Conservation (phyloP, 1,140 invertebrate genomes). For the Lordiphosa stackelbergi region DNA sequence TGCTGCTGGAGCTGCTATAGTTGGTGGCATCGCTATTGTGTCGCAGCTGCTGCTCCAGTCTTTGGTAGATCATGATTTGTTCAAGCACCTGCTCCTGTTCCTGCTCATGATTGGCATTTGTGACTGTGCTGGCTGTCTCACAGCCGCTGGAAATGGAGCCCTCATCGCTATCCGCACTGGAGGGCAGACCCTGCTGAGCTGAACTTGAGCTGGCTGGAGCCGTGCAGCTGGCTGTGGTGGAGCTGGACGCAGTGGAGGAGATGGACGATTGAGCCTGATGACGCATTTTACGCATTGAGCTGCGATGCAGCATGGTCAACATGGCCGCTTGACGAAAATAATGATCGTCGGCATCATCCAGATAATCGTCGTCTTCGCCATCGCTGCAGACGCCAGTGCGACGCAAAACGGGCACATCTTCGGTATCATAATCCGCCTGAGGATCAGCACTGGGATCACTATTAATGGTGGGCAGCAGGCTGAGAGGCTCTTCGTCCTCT, state of each 20-base stretch:
- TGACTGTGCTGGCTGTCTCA: slow-evolving; percentile 85
- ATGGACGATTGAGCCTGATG: slow-evolving; percentile 75
- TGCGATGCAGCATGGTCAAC: slow-evolving; percentile 72
- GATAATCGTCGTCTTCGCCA: slow-evolving; percentile 70
- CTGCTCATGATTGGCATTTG: slow-evolving; percentile 63
- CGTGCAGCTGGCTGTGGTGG: slow-evolving; percentile 68
- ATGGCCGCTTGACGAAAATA: slow-evolving; percentile 74
- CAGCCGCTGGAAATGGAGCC: slow-evolving; percentile 88
- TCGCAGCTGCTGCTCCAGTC: slow-evolving; percentile 68
- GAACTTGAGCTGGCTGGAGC: slow-evolving; percentile 42
- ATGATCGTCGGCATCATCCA: slow-evolving; percentile 65
- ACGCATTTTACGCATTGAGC: slow-evolving; percentile 72
- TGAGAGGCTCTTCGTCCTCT: slow-evolving; percentile 57
- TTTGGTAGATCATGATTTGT: slow-evolving; percentile 73
- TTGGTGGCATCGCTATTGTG: slow-evolving; percentile 63
- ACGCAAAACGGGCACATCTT: slow-evolving; percentile 36
- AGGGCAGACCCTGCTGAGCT: slow-evolving; percentile 52
- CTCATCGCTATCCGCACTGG: slow-evolving; percentile 83
- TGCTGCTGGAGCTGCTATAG: slow-evolving; percentile 73
- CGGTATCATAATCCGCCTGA: slow-evolving; percentile 47
- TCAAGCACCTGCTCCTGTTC: slow-evolving; percentile 62
- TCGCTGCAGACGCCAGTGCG: slow-evolving; percentile 64
- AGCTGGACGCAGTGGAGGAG: slow-evolving; percentile 72
- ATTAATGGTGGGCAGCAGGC: slow-evolving; percentile 64
- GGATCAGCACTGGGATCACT: slow-evolving; percentile 70